These are phyloP conservation scores for Oostethus manadensis DNA, from an alignment of 2,113 vertebrate genomes.

Conservation along the genomic window DNA sequence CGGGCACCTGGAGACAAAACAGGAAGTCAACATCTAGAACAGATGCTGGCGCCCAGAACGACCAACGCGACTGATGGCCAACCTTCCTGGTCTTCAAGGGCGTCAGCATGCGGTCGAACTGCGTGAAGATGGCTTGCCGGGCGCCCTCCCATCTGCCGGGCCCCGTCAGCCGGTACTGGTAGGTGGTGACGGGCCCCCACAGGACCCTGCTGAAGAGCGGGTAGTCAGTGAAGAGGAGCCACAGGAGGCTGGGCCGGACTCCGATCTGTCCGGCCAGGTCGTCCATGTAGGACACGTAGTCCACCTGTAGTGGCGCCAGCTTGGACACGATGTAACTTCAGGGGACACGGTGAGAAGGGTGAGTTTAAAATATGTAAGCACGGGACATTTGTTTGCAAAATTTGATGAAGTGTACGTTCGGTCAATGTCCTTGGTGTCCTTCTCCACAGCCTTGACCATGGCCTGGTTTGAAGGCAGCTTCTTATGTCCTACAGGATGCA, in stretches of 20 bases:
- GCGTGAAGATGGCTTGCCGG: constrained; percentile 74
- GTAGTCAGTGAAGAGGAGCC: constrained; percentile 75
- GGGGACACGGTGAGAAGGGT: background rate
- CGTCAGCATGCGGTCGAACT: constrained; percentile 69
- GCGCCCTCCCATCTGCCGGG: constrained; percentile 76
- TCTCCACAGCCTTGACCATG: constrained; percentile 61
- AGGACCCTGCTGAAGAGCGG: constrained; percentile 67
- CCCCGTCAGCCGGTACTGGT: constrained; percentile 74
- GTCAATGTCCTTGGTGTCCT: constrained; percentile 56
- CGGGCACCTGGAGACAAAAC: constrained; percentile 5
- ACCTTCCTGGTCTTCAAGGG: constrained; percentile 63
- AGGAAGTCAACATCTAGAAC: no score
- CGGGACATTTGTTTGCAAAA: background rate
- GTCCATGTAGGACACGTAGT: constrained; percentile 77
- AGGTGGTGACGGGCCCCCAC: constrained; percentile 76
- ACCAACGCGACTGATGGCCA: background rate
- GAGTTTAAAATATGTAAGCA: background rate
- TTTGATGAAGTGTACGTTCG: constrained; percentile 30
- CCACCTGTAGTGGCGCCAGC: constrained; percentile 66
- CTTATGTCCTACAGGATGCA: constrained; percentile 29
- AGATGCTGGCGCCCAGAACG: background rate
- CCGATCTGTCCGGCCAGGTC: constrained; percentile 67
- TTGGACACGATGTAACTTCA: constrained; percentile 61
- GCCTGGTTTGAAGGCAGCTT: constrained; percentile 50
- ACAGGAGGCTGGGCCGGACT: constrained; percentile 62